A percentile compares a stretch with the other conserved stretches of the same genome.
phyloP scores from a whole-genome alignment of 2,797 vertebrate genomes.

The Micromesistius poutassou region DNA sequence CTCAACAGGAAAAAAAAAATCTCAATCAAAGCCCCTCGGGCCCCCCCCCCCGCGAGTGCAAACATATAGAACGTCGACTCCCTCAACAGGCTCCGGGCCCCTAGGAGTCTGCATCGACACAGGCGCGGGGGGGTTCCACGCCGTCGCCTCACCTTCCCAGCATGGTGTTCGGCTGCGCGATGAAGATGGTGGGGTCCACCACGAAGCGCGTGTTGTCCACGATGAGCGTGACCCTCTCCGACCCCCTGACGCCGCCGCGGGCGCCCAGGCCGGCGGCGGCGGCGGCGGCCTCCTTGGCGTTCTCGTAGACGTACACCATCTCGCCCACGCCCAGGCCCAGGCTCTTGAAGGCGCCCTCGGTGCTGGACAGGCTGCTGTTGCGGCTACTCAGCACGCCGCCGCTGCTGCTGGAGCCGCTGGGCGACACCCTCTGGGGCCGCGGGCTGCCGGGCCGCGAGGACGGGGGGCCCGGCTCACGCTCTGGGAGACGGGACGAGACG shows the following conservation, averaged over 20 bases:
- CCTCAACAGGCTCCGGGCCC: neutral
- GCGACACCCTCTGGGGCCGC: slow-evolving; percentile 89
- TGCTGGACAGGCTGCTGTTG: slow-evolving; percentile 91
- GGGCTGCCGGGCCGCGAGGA: slow-evolving; percentile 91
- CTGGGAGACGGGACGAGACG: slow-evolving; percentile 59
- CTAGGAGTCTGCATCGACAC: no score
- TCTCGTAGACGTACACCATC: slow-evolving; percentile 97
- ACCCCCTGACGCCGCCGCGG: slow-evolving; percentile 73
- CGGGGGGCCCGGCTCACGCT: slow-evolving; percentile 82
- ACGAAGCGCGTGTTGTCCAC: slow-evolving; percentile 98
- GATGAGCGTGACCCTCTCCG: slow-evolving; percentile 93
- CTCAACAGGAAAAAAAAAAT: neutral
- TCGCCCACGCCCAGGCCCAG: slow-evolving; percentile 78
- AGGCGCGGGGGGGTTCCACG: neutral
- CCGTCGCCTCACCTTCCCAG: slow-evolving; percentile 84
- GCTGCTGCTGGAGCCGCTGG: slow-evolving; percentile 86
- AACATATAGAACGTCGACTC: neutral
- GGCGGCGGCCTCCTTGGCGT: slow-evolving; percentile 81
- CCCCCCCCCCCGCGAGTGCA: no score
- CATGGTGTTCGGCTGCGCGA: slow-evolving; percentile 99
- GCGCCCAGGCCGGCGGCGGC: slow-evolving; percentile 53
- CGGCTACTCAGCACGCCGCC: slow-evolving; percentile 88
- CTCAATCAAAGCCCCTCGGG: neutral
- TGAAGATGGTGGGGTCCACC: slow-evolving; percentile 96
- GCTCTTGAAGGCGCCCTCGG: slow-evolving; percentile 88